Percentiles rank a stretch among this genome's conserved stretches.
Conservation (phyloP, 2,113 vertebrate species). For the Poicephalus gulielmi region DNA sequence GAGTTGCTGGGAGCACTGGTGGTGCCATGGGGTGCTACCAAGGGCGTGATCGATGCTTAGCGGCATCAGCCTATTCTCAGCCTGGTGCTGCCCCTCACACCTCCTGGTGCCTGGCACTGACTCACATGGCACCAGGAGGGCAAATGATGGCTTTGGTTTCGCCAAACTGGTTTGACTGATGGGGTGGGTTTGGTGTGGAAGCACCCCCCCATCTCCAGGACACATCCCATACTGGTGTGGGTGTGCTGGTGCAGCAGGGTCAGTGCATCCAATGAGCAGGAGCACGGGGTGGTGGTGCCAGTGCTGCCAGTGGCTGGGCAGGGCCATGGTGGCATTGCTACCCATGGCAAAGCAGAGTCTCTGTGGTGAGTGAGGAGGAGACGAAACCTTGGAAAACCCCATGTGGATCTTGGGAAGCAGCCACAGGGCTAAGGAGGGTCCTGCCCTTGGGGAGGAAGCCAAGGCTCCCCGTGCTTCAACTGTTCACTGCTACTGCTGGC, state of each 20-base stretch:
- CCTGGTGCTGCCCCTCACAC: not conserved
- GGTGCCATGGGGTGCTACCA: not conserved
- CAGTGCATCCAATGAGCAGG: not conserved
- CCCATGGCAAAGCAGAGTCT: rapidly evolving
- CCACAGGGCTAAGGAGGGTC: not conserved
- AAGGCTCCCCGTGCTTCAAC: rapidly evolving
- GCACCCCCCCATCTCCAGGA: not conserved
- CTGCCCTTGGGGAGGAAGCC: not conserved
- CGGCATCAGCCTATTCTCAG: not conserved
- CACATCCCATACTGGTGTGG: not conserved
- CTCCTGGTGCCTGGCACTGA: rapidly evolving
- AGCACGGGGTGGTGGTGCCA: not conserved
- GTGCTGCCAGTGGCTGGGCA: not conserved
- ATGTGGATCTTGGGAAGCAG: not conserved
- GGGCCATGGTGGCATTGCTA: not conserved
- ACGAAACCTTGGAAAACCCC: not conserved
- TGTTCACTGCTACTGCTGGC: not conserved
- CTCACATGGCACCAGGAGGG: not conserved
- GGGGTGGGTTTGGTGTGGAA: not conserved
- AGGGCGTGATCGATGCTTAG: rapidly evolving
- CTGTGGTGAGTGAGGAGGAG: not conserved
- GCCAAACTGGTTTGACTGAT: not conserved
- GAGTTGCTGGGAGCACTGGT: not conserved
- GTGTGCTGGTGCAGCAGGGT: not conserved
- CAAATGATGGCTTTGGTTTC: not conserved